Percentiles rank a stretch among this genome's conserved stretches.
Evolutionary conservation across 2,797 vertebrate genomes (phyloP).

Genomic region (Paramormyrops hopkinsi): DNA sequence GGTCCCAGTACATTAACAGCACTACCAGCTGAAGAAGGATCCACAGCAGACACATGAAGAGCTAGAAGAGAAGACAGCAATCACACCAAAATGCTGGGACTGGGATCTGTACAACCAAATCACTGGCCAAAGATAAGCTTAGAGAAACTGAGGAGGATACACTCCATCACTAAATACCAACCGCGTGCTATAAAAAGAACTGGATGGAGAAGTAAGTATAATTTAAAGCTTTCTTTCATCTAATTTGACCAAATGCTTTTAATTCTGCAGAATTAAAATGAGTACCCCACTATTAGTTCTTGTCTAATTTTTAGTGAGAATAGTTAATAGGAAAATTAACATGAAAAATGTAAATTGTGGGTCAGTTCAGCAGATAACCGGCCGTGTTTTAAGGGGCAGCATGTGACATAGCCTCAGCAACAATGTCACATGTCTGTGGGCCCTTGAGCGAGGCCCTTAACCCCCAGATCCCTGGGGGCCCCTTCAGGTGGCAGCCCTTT

Average conservation of each 20-base stretch:
- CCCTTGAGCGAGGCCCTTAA: neutral
- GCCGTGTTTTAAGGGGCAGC: neutral
- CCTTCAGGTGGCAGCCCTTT: neutral
- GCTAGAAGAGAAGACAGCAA: conserved; percentile 42
- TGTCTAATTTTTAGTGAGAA: neutral
- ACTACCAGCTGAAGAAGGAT: conserved; percentile 64
- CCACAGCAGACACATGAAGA: conserved; percentile 77
- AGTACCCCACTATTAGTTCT: neutral
- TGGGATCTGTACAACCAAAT: neutral
- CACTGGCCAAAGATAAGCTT: neutral
- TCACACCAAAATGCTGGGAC: neutral
- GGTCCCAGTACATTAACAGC: conserved; percentile 62
- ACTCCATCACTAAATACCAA: neutral
- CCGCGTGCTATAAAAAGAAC: neutral
- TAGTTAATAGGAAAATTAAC: neutral
- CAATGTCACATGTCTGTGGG: neutral
- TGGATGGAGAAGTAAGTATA: neutral
- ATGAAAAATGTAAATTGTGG: neutral
- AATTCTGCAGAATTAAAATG: neutral
- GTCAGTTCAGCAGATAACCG: neutral
- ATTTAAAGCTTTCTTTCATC: neutral
- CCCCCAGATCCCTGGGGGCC: neutral
- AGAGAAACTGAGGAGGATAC: neutral
- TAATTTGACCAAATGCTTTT: neutral
- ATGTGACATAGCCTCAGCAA: neutral